phyloP scores from a whole-genome alignment of 2,888 invertebrate genomes.

The Drosophila tanythrix region DNA sequence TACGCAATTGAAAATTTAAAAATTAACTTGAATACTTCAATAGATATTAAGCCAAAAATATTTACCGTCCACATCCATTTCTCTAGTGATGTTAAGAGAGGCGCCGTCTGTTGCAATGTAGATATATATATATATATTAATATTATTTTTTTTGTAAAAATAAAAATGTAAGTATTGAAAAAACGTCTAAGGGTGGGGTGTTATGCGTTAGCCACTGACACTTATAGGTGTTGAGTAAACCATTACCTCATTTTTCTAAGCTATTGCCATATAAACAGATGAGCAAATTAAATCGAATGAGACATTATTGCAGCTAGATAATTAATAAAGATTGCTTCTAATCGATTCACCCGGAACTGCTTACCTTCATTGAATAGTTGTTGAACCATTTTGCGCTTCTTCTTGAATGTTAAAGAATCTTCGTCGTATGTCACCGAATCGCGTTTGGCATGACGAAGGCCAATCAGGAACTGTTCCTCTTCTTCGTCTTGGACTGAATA shows the following conservation, averaged over 20 bases:
- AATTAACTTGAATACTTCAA: neutral
- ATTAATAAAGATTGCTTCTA: slow-evolving; percentile 1
- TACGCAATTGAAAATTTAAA: neutral
- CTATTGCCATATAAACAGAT: slow-evolving; percentile 85
- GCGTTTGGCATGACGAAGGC: slow-evolving; percentile 86
- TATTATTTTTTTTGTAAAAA: neutral
- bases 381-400: slow-evolving; percentile 89
- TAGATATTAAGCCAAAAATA: neutral
- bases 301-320: slow-evolving; percentile 38
- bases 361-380: slow-evolving; percentile 86
- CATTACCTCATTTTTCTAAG: slow-evolving; percentile 82
- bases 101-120: slow-evolving; percentile 88
- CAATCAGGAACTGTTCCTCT: slow-evolving; percentile 86
- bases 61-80: slow-evolving; percentile 87
- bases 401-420: slow-evolving; percentile 89
- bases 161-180: slow-evolving; percentile 2
- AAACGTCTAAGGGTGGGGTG: slow-evolving; percentile 22
- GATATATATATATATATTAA: slow-evolving; percentile 6
- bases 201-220: slow-evolving; percentile 78
- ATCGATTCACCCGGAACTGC: slow-evolving; percentile 25
- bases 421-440: slow-evolving; percentile 87
- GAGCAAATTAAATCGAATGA: slow-evolving; percentile 43
- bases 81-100: slow-evolving; percentile 89
- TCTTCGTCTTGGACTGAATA: slow-evolving; percentile 87
- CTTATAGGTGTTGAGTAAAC: slow-evolving; percentile 42